These are phyloP conservation scores for Myotis myotis DNA, from an alignment of 2,797 vertebrate species.

Conservation along the genomic window DNA sequence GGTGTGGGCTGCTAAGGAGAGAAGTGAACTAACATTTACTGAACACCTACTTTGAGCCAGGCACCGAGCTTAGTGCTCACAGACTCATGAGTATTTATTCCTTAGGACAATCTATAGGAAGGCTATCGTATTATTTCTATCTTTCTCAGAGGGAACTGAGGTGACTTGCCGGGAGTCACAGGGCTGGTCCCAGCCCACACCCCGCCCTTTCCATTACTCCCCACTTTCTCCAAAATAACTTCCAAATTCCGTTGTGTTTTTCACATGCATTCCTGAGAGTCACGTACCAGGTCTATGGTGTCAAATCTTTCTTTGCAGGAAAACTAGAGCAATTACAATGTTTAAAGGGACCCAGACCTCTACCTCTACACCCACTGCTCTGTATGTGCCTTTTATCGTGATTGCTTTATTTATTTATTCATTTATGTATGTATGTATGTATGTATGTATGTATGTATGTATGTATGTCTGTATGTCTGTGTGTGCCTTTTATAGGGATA, in stretches of 20 bases:
- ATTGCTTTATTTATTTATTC: not conserved
- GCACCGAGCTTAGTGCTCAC: not conserved
- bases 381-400: not conserved
- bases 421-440: not conserved
- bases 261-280: conserved; percentile 54
- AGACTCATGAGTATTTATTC: not conserved
- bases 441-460: too few relatives aligned
- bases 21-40: not conserved
- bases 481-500: conserved; percentile 76
- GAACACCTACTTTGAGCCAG: not conserved
- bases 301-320: conserved; percentile 20
- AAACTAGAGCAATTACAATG: not conserved
- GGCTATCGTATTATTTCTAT: not conserved
- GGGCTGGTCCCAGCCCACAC: not conserved
- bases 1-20: not conserved
- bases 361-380: conserved; percentile 61
- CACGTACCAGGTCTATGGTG: not conserved
- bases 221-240: conserved; percentile 22
- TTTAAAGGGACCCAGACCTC: conserved; percentile 70
- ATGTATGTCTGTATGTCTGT: not conserved
- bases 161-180: not conserved
- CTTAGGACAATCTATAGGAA: not conserved
- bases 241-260: conserved; percentile 58
- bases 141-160: not conserved
- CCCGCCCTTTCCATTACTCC: not conserved